Evolutionary conservation across 2,113 vertebrate species (phyloP).

Genomic region (Plecotus auritus): DNA sequence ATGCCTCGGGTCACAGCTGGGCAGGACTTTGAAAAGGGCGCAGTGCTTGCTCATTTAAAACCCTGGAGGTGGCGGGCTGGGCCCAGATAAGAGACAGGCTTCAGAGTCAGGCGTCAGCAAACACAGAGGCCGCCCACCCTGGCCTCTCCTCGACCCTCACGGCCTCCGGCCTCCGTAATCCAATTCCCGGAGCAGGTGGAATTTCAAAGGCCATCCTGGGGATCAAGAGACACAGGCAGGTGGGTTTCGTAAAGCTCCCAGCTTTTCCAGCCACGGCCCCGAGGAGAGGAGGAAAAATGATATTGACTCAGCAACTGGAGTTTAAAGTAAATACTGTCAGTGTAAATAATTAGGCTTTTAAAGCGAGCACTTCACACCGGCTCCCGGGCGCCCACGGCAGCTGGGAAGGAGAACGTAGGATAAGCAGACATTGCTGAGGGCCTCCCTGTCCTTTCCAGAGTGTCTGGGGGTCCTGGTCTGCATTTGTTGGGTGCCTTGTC

Average conservation of each 20-base stretch:
- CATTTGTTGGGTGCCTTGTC: background rate
- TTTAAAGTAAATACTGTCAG: background rate
- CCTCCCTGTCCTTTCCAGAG: background rate
- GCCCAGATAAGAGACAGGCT: background rate
- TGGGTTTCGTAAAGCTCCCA: background rate
- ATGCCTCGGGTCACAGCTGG: conserved; percentile 69
- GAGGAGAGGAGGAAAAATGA: background rate
- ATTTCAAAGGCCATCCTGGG: background rate
- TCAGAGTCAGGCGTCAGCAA: conserved; percentile 17
- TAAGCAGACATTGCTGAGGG: background rate
- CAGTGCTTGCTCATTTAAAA: rapidly evolving
- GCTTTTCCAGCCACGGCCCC: background rate
- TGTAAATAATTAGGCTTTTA: background rate
- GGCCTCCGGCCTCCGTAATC: background rate
- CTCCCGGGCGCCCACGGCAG: background rate
- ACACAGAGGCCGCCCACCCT: background rate
- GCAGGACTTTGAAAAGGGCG: conserved; percentile 51
- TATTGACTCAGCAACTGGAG: background rate
- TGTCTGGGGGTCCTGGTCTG: background rate
- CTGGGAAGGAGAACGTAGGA: background rate
- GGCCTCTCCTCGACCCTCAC: background rate
- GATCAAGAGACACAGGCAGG: background rate
- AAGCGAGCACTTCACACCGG: background rate
- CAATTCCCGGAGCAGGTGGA: background rate
- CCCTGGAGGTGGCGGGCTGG: background rate